phyloP scores from a whole-genome alignment of 1,140 invertebrate species.

The Diachasmimorpha longicaudata region DNA sequence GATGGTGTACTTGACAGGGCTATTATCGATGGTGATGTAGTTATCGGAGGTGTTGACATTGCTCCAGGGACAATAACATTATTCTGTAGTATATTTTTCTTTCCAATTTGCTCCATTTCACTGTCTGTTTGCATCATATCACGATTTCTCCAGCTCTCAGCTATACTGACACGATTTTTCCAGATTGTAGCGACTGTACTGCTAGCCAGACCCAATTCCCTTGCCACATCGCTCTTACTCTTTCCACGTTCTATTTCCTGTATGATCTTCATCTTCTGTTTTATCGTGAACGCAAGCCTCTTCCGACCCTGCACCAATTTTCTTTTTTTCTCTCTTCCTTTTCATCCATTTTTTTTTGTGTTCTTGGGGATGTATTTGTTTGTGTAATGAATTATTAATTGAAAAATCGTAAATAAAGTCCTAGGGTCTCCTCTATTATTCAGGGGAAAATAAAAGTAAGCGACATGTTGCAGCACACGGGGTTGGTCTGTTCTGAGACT shows the following conservation, averaged over 20 bases:
- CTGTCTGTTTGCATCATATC: slow-evolving; percentile 57
- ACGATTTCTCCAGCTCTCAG: slow-evolving; percentile 60
- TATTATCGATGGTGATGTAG: slow-evolving; percentile 29
- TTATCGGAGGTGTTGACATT: slow-evolving; percentile 31
- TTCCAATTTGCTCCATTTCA: slow-evolving; percentile 30
- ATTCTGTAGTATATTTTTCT: neutral
- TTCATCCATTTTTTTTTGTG: slow-evolving; percentile 25
- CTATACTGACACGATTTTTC: slow-evolving; percentile 67
- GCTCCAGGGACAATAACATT: slow-evolving; percentile 22
- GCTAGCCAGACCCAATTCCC: slow-evolving; percentile 66
- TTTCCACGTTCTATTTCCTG: slow-evolving; percentile 68
- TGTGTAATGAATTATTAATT: neutral
- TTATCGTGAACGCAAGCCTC: slow-evolving; percentile 68
- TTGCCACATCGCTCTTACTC: slow-evolving; percentile 68
- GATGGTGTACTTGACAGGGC: slow-evolving; percentile 27
- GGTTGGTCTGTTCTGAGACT: neutral
- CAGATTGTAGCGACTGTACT: slow-evolving; percentile 68
- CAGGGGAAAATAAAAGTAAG: neutral
- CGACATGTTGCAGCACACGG: neutral
- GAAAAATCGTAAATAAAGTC: neutral
- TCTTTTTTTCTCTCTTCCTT: slow-evolving; percentile 31
- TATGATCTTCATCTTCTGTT: slow-evolving; percentile 71
- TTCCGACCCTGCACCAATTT: slow-evolving; percentile 65
- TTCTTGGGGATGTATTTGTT: slow-evolving; percentile 19
- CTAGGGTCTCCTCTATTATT: neutral